phyloP scores from a whole-genome alignment of 2,113 vertebrate species.

The Ranitomeya variabilis region DNA sequence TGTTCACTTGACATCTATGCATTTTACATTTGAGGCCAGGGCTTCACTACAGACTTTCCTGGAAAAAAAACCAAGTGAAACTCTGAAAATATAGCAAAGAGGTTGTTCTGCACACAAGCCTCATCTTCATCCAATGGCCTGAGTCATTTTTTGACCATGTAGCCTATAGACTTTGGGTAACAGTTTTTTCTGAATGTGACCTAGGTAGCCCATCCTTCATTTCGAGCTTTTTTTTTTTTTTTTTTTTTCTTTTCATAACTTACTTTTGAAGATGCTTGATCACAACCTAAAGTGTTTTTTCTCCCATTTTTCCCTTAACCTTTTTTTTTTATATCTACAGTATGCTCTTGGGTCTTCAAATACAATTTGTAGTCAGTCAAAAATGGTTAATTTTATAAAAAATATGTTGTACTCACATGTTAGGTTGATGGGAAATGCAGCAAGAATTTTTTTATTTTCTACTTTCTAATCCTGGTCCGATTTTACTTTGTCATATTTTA shows the following conservation, averaged over 20 bases:
- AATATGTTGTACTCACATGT: neutral
- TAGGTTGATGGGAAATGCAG: neutral
- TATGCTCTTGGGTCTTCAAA: neutral
- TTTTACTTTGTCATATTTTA: conserved; percentile 1
- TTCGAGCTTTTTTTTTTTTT: neutral
- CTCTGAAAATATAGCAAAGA: neutral
- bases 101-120: neutral
- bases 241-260: neutral
- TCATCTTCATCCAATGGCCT: neutral
- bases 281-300: neutral
- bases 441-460: neutral
- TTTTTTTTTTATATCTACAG: neutral
- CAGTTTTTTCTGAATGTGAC: neutral
- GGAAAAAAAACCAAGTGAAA: neutral
- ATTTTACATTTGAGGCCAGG: conserved; percentile 23
- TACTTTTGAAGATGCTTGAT: conserved; percentile 4
- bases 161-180: neutral
- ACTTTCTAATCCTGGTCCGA: neutral
- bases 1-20: conserved; percentile 40
- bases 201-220: neutral
- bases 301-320: neutral
- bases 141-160: neutral
- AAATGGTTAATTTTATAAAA: neutral
- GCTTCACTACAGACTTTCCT: neutral
- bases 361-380: neutral